Conservation (phyloP, 2,888 invertebrate species). For the Acrobasis repandana region DNA sequence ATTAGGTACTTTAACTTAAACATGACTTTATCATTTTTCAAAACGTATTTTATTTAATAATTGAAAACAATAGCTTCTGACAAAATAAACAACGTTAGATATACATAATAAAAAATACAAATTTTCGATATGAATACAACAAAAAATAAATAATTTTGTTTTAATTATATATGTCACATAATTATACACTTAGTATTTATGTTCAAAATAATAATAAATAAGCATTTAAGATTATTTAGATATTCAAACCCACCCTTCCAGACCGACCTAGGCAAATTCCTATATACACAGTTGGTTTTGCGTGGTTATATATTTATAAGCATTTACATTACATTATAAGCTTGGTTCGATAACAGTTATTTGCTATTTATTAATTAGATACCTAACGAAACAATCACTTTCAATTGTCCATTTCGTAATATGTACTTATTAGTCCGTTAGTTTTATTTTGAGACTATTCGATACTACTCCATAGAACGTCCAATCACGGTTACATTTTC, state of each 20-base stretch:
- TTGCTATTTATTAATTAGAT: constrained; percentile 25
- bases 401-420: constrained; percentile 8
- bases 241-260: background rate
- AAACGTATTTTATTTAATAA: background rate
- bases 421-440: background rate
- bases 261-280: background rate
- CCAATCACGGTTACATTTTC: constrained; percentile 22
- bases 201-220: background rate
- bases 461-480: constrained; percentile 24
- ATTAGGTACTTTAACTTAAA: constrained; percentile 6
- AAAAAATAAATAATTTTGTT: no score
- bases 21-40: background rate
- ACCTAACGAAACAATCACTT: constrained; percentile 31
- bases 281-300: constrained; percentile 15
- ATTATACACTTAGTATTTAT: no score
- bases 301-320: constrained; percentile 30
- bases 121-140: no score
- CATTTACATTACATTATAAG: constrained; percentile 41
- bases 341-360: constrained; percentile 32
- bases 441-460: constrained; percentile 19
- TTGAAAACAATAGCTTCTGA: background rate
- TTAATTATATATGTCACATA: no score
- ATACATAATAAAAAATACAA: no score
- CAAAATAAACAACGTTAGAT: no score
- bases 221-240: background rate